A percentile compares a stretch with the other conserved stretches of the same genome.
Conservation (phyloP, 1,140 invertebrate species). For the Goniozus legneri region DNA sequence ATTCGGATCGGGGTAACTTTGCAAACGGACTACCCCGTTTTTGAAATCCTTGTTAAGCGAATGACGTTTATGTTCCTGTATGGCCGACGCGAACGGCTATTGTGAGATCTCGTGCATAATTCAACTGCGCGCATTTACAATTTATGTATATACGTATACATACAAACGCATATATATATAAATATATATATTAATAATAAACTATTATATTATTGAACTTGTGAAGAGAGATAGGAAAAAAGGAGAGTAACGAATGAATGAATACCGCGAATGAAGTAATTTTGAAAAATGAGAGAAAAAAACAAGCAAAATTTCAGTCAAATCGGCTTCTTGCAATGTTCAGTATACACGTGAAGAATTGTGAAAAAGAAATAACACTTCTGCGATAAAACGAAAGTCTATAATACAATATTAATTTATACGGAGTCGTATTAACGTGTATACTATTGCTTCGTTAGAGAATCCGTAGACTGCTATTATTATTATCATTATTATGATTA, state of each 20-base stretch:
- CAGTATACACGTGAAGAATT: conserved; percentile 22
- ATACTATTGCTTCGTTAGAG: conserved; percentile 40
- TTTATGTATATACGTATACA: conserved; percentile 12
- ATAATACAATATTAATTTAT: conserved; percentile 37
- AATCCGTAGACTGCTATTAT: conserved; percentile 37
- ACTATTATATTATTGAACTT: conserved; percentile 15
- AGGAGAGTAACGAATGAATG: too few relatives aligned
- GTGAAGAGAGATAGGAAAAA: too few relatives aligned
- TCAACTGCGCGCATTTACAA: conserved; percentile 20
- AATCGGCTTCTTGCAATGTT: conserved; percentile 11
- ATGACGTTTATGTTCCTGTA: conserved; percentile 49
- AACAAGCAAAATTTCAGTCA: too few relatives aligned
- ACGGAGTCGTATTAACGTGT: conserved; percentile 35
- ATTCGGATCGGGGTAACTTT: conserved; percentile 33
- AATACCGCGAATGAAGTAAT: too few relatives aligned
- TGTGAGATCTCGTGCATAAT: conserved; percentile 49
- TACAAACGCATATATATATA: conserved; percentile 17
- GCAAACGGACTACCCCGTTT: too few relatives aligned
- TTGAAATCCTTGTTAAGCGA: conserved; percentile 23
- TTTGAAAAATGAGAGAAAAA: too few relatives aligned
- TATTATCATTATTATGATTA: conserved; percentile 28
- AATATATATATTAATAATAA: conserved; percentile 11
- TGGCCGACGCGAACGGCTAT: conserved; percentile 36
- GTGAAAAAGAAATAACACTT: conserved; percentile 16
- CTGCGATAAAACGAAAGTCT: conserved; percentile 14